Base-by-base conservation (phyloP, 1,140 invertebrate species). In the Conopomorpha cramerella region DNA sequence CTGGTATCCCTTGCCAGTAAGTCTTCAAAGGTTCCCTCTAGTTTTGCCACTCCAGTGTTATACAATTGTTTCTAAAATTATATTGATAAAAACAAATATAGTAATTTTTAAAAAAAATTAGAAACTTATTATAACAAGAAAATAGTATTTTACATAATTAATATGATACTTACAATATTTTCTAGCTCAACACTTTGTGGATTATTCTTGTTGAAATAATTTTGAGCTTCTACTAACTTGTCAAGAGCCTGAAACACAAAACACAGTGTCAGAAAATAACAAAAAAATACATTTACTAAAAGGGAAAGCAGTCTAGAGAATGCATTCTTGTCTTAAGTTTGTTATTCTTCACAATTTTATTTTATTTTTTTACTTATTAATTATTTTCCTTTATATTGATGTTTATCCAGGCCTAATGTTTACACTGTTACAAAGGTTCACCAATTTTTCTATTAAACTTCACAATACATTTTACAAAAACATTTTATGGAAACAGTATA, bases 191-290 rank as follows among this genome's bases (percentile, higher is more conserved):
- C 90, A 63, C 93, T 95, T 57, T 93, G 90, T 1, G 92, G 91
- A 74, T 96, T 96, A 60, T 95, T 90, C 58, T 91, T 90, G 55
- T 93, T 86, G 73, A 99, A 98, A 67, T 96, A 98, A 23, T 86
- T 85, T 52, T 93, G 87, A 31, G 95, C 94, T 46, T 88, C 88
- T 31, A 91, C 85, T 25, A 98, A 74, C 53, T 89, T 87, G 55
- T 92, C 90, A 77, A 98, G 85, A 2, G 92, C 88, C 51, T 89
- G 80, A 10, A 96, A 77, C 19, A n/a, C n/a, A 70, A 89, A 95
- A 25, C 41, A 30, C 23, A 26, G 3, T 29, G 8, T 34, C 31
- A 31, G 2, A 44, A 32, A 25, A 28, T 34, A 32, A 38, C 19
- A 30, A 34, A 35, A 10, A 35, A 17, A 39, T 38, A n/a, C n/a